Percentiles rank a stretch among this genome's conserved stretches.
These are phyloP conservation scores for Helogale parvula DNA, from an alignment of 2,113 vertebrate genomes.

Conservation along the genomic window DNA sequence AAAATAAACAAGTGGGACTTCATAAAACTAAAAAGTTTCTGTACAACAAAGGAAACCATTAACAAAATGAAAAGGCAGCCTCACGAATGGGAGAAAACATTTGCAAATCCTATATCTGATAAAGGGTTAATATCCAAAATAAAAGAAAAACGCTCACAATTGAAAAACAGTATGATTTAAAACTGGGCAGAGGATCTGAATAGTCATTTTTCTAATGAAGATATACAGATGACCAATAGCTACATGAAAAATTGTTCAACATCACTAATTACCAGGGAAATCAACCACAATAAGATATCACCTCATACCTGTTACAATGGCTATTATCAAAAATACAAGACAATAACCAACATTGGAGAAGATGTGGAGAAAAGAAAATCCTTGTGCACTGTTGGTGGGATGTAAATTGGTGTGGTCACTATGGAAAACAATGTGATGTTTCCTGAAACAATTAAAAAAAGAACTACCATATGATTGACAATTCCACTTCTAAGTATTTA, in stretches of 20 bases:
- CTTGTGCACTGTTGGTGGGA: neutral
- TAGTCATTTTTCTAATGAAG: neutral
- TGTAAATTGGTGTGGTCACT: neutral
- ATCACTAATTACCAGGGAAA: neutral
- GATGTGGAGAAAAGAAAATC: neutral
- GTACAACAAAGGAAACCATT: neutral
- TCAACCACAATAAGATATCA: neutral
- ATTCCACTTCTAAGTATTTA: neutral
- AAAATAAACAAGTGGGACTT: neutral
- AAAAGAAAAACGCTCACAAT: neutral
- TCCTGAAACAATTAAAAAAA: neutral
- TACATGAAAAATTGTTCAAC: neutral
- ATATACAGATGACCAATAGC: neutral
- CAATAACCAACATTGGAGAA: neutral
- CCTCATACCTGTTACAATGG: neutral
- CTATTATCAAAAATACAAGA: neutral
- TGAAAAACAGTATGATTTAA: neutral
- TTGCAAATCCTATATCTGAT: neutral
- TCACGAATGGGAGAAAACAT: neutral
- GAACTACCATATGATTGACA: neutral
- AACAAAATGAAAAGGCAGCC: neutral
- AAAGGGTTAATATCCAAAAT: neutral
- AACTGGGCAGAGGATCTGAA: neutral
- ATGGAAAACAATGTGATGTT: neutral
- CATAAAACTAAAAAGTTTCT: neutral